Evolutionary conservation across 53 echinoderm and acorn worm genomes (phyloP).

Genomic region (Apostichopus leukothele): DNA sequence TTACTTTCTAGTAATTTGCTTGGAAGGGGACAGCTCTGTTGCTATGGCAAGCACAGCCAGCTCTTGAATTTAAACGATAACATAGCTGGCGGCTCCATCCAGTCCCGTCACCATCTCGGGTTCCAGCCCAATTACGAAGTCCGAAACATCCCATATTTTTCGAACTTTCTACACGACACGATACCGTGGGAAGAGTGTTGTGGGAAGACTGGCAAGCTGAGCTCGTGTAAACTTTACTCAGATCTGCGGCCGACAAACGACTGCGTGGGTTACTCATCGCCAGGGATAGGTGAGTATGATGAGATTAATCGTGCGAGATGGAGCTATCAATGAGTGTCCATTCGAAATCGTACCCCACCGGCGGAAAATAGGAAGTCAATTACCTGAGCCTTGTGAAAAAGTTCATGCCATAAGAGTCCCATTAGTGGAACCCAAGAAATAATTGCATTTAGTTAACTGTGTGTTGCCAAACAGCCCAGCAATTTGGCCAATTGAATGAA

Average conservation of each 20-base stretch:
- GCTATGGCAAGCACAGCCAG: slow-evolving; percentile 71
- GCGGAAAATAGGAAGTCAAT: too few relatives aligned
- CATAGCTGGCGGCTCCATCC: slow-evolving; percentile 72
- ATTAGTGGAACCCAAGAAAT: too few relatives aligned
- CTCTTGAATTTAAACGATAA: slow-evolving; percentile 66
- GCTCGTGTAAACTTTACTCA: slow-evolving; percentile 59
- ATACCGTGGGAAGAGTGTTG: slow-evolving; percentile 98
- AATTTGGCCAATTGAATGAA: too few relatives aligned
- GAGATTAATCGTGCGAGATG: too few relatives aligned
- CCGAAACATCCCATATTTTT: slow-evolving; percentile 78
- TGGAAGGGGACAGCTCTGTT: slow-evolving; percentile 84
- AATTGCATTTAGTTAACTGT: too few relatives aligned
- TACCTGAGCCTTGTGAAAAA: too few relatives aligned
- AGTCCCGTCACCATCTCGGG: slow-evolving; percentile 75
- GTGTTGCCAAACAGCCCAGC: too few relatives aligned
- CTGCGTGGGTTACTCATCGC: slow-evolving; percentile 69
- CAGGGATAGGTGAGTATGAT: slow-evolving; percentile 64
- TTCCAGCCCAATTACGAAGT: slow-evolving; percentile 56
- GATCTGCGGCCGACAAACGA: slow-evolving; percentile 68
- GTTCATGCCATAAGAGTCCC: too few relatives aligned
- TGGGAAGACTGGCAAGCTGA: slow-evolving; percentile 37
- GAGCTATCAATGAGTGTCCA: too few relatives aligned
- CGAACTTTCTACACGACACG: slow-evolving; percentile 74
- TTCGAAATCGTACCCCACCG: too few relatives aligned
- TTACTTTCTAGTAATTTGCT: neutral